Evolutionary conservation across 2,888 invertebrate genomes (phyloP).

Genomic region (Apamea crenata): DNA sequence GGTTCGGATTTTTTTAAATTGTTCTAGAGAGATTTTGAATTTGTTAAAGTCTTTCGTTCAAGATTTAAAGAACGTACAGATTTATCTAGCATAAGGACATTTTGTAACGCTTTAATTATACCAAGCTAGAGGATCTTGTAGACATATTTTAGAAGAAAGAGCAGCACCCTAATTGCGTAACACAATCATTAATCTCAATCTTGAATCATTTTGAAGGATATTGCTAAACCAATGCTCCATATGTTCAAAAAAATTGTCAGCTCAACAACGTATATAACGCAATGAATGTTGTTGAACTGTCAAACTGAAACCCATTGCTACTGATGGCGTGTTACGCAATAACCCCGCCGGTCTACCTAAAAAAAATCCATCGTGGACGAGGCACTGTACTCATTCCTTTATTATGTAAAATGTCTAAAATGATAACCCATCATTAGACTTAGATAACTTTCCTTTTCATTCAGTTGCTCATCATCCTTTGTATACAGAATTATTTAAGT

Average conservation of each 20-base stretch:
- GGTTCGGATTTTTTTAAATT: neutral
- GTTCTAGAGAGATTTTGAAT: no score
- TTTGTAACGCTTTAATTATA: neutral
- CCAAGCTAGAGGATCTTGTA: neutral
- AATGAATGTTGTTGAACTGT: neutral
- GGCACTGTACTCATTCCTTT: neutral
- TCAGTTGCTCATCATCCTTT: constrained; percentile 37
- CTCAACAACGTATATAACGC: neutral
- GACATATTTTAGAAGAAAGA: neutral
- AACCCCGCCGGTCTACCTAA: neutral
- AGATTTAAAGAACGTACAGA: neutral
- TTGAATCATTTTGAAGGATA: neutral
- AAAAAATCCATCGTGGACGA: neutral
- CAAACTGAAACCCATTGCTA: neutral
- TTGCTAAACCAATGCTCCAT: neutral
- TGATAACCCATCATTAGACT: neutral
- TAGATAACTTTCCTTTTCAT: constrained; percentile 14
- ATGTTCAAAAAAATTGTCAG: neutral
- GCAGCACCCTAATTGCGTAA: no score
- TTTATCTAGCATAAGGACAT: neutral
- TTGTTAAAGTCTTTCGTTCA: no score
- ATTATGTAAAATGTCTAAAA: neutral
- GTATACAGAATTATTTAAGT: constrained; percentile 20
- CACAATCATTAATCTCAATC: neutral
- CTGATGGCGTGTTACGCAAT: neutral